Evolutionary conservation across 2,888 invertebrate genomes (phyloP).

Genomic region (Mythimna impura): DNA sequence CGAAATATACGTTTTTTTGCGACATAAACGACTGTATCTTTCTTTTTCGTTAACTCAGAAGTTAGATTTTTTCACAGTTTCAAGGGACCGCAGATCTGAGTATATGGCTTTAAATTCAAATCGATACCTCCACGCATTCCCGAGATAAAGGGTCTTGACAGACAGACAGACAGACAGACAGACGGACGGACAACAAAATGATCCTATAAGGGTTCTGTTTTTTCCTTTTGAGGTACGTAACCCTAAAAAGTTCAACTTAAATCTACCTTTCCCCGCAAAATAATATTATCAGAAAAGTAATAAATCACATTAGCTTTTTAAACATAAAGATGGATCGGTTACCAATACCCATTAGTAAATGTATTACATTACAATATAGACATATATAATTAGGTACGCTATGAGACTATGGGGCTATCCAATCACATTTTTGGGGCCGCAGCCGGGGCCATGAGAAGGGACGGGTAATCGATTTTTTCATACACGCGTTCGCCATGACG

Average conservation of each 20-base stretch:
- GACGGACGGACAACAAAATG: too few species aligned
- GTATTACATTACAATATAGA: constrained; percentile 39
- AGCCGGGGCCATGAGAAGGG: constrained; percentile 17
- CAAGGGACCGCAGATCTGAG: too few species aligned
- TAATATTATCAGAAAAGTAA: background rate
- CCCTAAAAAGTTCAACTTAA: background rate
- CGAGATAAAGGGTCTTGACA: too few species aligned
- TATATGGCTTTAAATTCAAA: too few species aligned
- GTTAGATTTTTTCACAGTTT: too few species aligned
- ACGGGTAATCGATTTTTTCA: constrained; percentile 56
- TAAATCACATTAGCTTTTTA: constrained; percentile 26
- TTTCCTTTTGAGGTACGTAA: too few species aligned
- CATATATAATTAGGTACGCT: constrained; percentile 43
- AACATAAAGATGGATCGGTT: constrained; percentile 49
- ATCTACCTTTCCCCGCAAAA: background rate
- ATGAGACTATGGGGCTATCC: constrained; percentile 41
- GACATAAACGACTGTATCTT: too few species aligned
- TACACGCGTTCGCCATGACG: constrained; percentile 12
- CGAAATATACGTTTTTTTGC: too few species aligned
- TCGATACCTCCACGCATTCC: too few species aligned
- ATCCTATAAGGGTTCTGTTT: too few species aligned
- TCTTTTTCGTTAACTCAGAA: too few species aligned
- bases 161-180: too few species aligned
- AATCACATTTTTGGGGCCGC: constrained; percentile 57
- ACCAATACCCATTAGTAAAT: constrained; percentile 33